These are phyloP conservation scores for Mastigias papua DNA, from an alignment of 30 jellyfish, hydroid and myxozoan genomes.

Conservation along the genomic window DNA sequence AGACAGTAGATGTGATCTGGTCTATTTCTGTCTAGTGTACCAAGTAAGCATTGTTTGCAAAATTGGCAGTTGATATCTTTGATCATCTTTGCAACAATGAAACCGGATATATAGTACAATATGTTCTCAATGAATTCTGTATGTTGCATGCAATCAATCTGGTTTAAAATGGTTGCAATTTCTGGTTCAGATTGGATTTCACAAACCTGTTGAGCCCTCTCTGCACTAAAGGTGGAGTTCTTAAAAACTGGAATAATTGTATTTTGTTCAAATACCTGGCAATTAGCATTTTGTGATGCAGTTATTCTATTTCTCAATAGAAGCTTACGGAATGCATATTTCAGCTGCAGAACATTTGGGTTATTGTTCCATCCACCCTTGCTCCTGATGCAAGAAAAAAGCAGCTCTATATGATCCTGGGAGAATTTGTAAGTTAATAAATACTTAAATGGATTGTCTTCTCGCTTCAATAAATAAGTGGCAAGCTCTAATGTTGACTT, in stretches of 20 bases:
- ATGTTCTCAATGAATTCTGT: conserved; percentile 20
- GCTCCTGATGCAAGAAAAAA: no score
- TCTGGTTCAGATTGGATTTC: conserved; percentile 18
- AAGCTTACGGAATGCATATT: conserved; percentile 46
- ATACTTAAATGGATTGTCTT: no score
- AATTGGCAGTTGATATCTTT: conserved; percentile 28
- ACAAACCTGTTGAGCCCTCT: background rate
- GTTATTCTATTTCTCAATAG: conserved; percentile 39
- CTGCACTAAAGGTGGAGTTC: background rate
- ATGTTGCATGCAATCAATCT: conserved; percentile 28
- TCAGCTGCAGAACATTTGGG: conserved; percentile 44
- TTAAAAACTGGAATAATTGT: conserved; percentile 31
- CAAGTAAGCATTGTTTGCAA: conserved; percentile 27
- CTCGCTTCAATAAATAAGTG: no score
- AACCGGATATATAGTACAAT: conserved; percentile 32
- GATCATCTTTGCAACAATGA: conserved; percentile 26
- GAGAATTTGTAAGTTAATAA: no score
- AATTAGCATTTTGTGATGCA: conserved; percentile 49
- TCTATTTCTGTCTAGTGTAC: background rate
- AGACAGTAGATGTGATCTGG: conserved; percentile 41
- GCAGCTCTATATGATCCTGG: no score
- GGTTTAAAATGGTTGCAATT: background rate
- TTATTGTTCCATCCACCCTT: conserved; percentile 58
- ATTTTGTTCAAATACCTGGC: conserved; percentile 34
- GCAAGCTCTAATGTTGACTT: no score